Conservation (phyloP, 2,113 vertebrate species). For the Strix aluco region DNA sequence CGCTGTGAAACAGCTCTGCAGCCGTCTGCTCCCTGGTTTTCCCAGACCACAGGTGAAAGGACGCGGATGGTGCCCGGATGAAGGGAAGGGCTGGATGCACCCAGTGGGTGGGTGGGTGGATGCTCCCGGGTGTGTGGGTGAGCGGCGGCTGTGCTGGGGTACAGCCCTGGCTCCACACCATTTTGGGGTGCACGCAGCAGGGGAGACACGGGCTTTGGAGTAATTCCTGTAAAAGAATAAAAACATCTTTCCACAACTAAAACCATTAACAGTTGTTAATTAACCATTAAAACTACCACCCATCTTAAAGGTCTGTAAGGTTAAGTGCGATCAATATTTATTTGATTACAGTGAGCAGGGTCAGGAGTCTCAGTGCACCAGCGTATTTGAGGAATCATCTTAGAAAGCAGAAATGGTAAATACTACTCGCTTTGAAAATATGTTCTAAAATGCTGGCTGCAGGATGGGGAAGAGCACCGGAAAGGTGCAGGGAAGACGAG, state of each 20-base stretch:
- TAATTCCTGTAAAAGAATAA: rapidly evolving
- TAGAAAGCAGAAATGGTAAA: not conserved
- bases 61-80: rapidly evolving
- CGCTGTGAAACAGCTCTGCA: not conserved
- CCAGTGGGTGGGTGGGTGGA: too few species aligned
- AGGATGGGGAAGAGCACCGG: not conserved
- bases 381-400: not conserved
- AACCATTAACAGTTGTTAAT: not conserved
- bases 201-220: not conserved
- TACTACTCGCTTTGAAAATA: not conserved
- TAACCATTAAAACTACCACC: not conserved
- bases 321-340: not conserved
- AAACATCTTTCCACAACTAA: not conserved
- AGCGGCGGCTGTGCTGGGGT: not conserved
- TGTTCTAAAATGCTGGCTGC: not conserved
- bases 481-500: not conserved
- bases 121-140: not conserved
- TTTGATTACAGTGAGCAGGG: not conserved
- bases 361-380: not conserved
- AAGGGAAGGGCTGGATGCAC: not conserved
- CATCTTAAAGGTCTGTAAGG: not conserved
- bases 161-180: too few species aligned
- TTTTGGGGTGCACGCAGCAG: too few species aligned
- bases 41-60: not conserved
- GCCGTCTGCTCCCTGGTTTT: too few species aligned